Evolutionary conservation across 1,140 invertebrate genomes (phyloP).

Genomic region (Amyelois transitella): DNA sequence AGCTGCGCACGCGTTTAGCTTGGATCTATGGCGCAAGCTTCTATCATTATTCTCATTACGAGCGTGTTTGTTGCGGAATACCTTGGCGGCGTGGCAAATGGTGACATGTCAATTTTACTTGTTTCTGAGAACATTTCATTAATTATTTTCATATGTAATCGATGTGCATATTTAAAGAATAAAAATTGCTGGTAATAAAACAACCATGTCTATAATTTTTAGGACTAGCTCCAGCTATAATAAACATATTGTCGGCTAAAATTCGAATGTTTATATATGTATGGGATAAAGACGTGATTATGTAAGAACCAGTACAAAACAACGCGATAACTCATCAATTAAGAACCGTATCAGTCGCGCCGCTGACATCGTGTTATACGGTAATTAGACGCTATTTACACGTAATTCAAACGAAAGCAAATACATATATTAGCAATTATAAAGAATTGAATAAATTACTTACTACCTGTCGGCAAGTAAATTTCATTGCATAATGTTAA

Average conservation of each 20-base stretch:
- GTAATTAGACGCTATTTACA: background rate
- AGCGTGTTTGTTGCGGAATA: slow-evolving; percentile 35
- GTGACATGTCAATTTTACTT: background rate
- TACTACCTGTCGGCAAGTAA: background rate
- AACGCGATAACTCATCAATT: background rate
- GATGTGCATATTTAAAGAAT: too few relatives aligned
- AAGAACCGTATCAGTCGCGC: background rate
- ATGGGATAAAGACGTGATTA: too few relatives aligned
- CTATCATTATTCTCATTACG: slow-evolving; percentile 62
- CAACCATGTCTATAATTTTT: too few relatives aligned
- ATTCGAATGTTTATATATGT: too few relatives aligned
- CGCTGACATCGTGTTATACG: background rate
- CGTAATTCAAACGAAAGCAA: background rate
- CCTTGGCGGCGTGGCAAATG: slow-evolving; percentile 26
- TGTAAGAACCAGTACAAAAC: background rate
- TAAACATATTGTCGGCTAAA: too few relatives aligned
- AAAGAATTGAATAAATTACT: background rate
- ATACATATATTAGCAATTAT: background rate
- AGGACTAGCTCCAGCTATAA: too few relatives aligned
- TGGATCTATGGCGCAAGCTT: slow-evolving; percentile 61
- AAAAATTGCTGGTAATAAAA: too few relatives aligned
- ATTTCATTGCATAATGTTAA: background rate
- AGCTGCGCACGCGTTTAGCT: slow-evolving; percentile 38
- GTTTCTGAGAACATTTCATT: background rate
- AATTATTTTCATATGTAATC: too few relatives aligned